Conservation (phyloP, 2,888 invertebrate genomes). For the Synergus gifuensis region DNA sequence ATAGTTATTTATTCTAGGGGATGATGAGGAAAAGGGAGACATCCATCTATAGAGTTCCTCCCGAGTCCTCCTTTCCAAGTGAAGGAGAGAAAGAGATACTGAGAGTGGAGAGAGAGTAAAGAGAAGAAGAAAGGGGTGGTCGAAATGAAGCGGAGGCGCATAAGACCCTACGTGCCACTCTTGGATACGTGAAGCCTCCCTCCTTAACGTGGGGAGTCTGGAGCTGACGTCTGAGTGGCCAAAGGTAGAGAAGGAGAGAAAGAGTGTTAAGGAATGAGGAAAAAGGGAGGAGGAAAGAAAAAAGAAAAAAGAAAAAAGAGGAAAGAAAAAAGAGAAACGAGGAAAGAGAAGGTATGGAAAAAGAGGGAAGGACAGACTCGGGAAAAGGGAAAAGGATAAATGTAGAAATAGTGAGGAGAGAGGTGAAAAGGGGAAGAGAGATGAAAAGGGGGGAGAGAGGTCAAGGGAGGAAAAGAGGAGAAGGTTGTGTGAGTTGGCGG, state of each 20-base stretch:
- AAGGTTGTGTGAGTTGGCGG: constrained; percentile 72
- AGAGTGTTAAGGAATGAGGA: constrained; percentile 20
- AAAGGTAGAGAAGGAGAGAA: constrained; percentile 52
- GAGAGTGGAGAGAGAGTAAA: constrained; percentile 22
- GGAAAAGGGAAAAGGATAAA: constrained; percentile 53
- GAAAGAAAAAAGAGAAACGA: constrained; percentile 47
- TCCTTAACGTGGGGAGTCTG: constrained; percentile 44
- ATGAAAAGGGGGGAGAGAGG: constrained; percentile 61
- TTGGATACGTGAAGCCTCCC: constrained; percentile 53
- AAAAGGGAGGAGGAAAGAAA: constrained; percentile 50
- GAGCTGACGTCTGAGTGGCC: constrained; percentile 51
- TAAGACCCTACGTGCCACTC: constrained; percentile 48
- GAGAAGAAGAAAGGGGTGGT: constrained; percentile 43
- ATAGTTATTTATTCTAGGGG: neutral
- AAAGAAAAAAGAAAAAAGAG: constrained; percentile 56
- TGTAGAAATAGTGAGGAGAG: constrained; percentile 49
- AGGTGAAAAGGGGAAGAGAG: constrained; percentile 54
- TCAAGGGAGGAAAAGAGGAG: constrained; percentile 64
- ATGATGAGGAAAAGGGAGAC: constrained; percentile 14
- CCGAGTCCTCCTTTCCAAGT: neutral
- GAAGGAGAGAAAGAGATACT: constrained; percentile 1
- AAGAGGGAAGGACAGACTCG: constrained; percentile 48
- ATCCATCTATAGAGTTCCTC: constrained; percentile 10
- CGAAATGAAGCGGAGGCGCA: constrained; percentile 57
- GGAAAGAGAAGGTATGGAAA: constrained; percentile 57